Conservation (phyloP, 2,113 vertebrate genomes). For the Tychaedon coryphoeus region DNA sequence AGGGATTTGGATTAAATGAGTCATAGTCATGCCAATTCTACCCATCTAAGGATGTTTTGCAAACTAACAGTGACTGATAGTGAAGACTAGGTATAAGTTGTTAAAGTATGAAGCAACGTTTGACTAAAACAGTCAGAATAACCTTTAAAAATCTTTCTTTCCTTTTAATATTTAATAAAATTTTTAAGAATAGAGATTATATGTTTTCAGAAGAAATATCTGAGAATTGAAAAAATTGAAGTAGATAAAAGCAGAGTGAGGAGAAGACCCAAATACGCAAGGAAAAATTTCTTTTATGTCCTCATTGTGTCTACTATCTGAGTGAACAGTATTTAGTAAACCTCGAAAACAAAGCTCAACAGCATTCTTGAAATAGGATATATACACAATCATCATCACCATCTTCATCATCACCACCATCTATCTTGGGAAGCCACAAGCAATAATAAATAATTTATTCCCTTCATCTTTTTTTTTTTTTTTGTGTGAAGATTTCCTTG, state of each 20-base stretch:
- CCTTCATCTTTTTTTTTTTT: not conserved
- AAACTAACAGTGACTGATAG: not conserved
- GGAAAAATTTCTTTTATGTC: not conserved
- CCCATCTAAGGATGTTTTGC: not conserved
- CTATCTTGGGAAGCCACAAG: not conserved
- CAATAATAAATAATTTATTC: not conserved
- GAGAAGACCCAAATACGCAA: not conserved
- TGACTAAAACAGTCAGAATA: not conserved
- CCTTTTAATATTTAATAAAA: not conserved
- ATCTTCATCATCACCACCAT: not conserved
- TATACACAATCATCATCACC: not conserved
- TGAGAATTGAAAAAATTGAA: not conserved
- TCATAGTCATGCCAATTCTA: not conserved
- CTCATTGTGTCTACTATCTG: not conserved
- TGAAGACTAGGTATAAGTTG: not conserved
- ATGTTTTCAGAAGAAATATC: not conserved
- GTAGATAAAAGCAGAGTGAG: not conserved
- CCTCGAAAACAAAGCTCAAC: not conserved
- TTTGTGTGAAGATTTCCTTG: not conserved
- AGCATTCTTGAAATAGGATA: not conserved
- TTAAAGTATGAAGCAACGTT: not conserved
- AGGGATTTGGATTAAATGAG: not conserved
- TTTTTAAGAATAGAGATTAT: not conserved
- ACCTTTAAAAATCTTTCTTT: not conserved
- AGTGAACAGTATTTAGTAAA: not conserved